Evolutionary conservation across 2,113 vertebrate species (phyloP).

Genomic region (Pteruthius melanotis): DNA sequence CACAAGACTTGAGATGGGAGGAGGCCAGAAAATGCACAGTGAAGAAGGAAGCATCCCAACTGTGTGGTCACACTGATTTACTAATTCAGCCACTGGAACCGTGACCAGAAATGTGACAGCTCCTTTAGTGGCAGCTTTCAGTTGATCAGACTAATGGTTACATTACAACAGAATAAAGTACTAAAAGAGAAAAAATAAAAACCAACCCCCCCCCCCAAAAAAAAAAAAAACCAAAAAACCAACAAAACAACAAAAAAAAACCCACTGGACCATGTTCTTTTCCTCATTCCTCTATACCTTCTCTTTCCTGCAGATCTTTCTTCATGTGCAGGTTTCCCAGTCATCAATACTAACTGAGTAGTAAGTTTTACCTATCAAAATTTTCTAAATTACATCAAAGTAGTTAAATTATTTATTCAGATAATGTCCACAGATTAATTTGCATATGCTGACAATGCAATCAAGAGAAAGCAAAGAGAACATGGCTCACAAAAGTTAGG

Average conservation of each 20-base stretch:
- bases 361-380: neutral
- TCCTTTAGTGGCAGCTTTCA: neutral
- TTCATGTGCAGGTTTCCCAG: neutral
- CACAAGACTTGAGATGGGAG: neutral
- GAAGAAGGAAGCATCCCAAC: neutral
- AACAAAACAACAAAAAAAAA: no score
- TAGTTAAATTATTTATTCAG: neutral
- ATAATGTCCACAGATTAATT: neutral
- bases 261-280: neutral
- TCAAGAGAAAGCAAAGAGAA: neutral
- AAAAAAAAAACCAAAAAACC: no score
- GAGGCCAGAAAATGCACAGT: neutral
- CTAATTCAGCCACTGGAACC: neutral
- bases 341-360: neutral
- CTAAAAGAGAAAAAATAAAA: neutral
- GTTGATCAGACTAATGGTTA: neutral
- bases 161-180: neutral
- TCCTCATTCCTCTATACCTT: neutral
- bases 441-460: neutral
- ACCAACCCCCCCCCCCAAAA: no score
- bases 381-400: neutral
- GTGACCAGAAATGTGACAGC: neutral
- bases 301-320: neutral
- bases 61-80: neutral
- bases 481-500: neutral